Percentiles rank a stretch among this genome's conserved stretches.
These are phyloP conservation scores for Spilogale gracilis DNA, from an alignment of 2,113 vertebrate species.

Conservation along the genomic window DNA sequence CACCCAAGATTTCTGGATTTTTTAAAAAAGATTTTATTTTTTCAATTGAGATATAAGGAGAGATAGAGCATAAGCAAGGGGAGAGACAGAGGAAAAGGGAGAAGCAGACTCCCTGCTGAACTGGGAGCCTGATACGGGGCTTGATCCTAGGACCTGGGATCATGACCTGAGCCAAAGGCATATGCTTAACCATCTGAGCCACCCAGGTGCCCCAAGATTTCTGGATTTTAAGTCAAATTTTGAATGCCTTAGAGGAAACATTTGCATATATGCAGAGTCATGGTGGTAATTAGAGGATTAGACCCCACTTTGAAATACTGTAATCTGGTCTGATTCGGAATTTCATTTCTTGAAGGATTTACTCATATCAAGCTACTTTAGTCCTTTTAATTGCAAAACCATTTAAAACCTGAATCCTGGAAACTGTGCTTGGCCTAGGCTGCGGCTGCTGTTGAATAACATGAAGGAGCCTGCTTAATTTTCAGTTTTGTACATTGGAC, in stretches of 20 bases:
- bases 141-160: no score
- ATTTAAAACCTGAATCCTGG: background rate
- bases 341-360: background rate
- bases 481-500: conserved; percentile 51
- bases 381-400: background rate
- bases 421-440: accelerated
- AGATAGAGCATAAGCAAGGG: no score
- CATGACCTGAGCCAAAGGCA: no score
- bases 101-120: no score
- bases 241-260: background rate
- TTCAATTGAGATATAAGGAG: no score
- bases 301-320: background rate
- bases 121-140: no score
- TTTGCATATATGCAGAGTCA: background rate
- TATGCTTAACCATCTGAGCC: no score
- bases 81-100: no score
- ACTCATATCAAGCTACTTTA: background rate
- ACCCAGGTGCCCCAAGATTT: background rate
- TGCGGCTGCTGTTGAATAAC: accelerated
- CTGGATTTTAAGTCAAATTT: conserved; percentile 27
- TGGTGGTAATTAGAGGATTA: background rate
- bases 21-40: no score
- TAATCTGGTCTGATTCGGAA: background rate
- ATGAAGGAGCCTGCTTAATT: background rate
- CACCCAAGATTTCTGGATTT: background rate